Evolutionary conservation across 2,888 invertebrate genomes (phyloP).

Genomic region (Papilio demoleus): DNA sequence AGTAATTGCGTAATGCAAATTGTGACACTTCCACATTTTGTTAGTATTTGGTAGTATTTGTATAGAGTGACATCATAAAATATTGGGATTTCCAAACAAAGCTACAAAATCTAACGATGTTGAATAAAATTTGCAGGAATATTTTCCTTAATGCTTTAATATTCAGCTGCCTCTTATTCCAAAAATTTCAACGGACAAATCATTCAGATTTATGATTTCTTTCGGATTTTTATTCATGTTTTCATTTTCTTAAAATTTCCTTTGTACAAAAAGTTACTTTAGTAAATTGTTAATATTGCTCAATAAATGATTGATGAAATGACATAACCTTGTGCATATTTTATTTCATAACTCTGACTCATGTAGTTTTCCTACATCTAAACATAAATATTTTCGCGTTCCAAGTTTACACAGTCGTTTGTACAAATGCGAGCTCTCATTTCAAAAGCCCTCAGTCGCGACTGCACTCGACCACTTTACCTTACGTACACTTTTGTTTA

Average conservation of each 20-base stretch:
- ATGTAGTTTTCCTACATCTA: conserved; percentile 7
- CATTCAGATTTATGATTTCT: too few species aligned
- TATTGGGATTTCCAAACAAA: conserved; percentile 10
- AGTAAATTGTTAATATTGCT: neutral
- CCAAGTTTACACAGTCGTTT: conserved; percentile 24
- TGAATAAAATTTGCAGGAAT: neutral
- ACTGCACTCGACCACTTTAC: conserved; percentile 28
- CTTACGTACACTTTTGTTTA: conserved; percentile 32
- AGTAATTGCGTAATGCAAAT: too few species aligned
- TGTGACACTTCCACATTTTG: too few species aligned
- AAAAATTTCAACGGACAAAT: too few species aligned
- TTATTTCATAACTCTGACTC: conserved; percentile 3
- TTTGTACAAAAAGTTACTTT: neutral
- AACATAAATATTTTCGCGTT: conserved; percentile 11
- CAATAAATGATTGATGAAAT: too few species aligned
- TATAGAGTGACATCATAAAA: too few species aligned
- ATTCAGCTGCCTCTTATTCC: too few species aligned
- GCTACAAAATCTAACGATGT: conserved; percentile 4
- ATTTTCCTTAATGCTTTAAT: conserved; percentile 7
- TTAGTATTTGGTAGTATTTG: too few species aligned
- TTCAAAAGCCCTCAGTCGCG: conserved; percentile 37
- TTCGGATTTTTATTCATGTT: neutral
- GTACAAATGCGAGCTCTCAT: conserved; percentile 34
- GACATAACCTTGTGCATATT: too few species aligned
- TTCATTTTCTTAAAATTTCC: neutral